phyloP scores from a whole-genome alignment of 2,888 invertebrate species.

The Ectobius pallidus region DNA sequence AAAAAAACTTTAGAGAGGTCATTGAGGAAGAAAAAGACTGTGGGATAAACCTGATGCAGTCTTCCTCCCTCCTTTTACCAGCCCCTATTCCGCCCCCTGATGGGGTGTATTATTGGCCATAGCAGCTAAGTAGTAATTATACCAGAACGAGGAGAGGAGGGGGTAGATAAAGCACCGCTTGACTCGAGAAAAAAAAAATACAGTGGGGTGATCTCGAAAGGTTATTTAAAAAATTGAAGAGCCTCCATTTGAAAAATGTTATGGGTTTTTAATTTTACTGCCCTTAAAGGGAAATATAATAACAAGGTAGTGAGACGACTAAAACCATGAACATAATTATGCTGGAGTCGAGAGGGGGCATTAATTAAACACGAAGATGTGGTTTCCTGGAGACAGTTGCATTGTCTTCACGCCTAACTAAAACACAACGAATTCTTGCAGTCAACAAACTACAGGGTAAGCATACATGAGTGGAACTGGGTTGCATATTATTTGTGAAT shows the following conservation, averaged over 20 bases:
- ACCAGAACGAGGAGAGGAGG: not conserved
- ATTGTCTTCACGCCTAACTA: too few relatives aligned
- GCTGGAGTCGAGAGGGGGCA: not conserved
- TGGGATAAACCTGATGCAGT: constrained; percentile 17
- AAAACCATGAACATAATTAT: not conserved
- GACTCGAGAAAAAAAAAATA: constrained; percentile 2
- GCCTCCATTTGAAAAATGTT: not conserved
- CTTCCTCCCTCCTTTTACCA: not conserved
- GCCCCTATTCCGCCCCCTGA: constrained; percentile 18
- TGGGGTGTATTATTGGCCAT: constrained; percentile 25
- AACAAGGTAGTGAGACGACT: not conserved
- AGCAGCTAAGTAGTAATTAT: constrained; percentile 28
- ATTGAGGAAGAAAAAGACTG: not conserved
- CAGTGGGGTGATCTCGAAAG: constrained; percentile 15
- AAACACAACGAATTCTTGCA: too few relatives aligned
- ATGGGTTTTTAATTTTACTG: constrained; percentile 25
- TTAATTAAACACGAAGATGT: not conserved
- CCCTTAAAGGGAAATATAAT: constrained; percentile 18
- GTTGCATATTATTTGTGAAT: too few relatives aligned
- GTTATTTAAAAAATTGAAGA: constrained; percentile 24
- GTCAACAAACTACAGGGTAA: too few relatives aligned
- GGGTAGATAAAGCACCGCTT: not conserved
- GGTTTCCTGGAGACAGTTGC: too few relatives aligned
- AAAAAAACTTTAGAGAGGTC: not conserved
- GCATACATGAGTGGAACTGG: too few relatives aligned